Evolutionary conservation across 2,113 vertebrate species (phyloP).

Genomic region (Garra rufa): DNA sequence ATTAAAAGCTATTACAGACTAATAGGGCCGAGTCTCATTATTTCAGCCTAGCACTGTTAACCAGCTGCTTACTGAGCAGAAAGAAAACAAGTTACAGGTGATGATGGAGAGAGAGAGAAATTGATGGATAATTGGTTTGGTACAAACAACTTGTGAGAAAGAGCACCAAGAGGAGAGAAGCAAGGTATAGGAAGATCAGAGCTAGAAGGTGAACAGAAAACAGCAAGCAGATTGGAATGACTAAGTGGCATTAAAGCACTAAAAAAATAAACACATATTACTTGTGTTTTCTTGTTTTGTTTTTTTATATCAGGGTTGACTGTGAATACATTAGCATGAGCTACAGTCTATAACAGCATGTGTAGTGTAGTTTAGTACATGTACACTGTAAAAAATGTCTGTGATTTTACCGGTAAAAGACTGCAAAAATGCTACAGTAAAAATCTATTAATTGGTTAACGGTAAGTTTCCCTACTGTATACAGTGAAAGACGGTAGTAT

Average conservation of each 20-base stretch:
- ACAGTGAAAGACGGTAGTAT: too few species aligned
- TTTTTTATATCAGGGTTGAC: neutral
- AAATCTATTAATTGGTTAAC: too few species aligned
- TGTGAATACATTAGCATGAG: constrained; percentile 3
- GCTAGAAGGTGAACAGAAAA: constrained; percentile 35
- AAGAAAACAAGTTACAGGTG: constrained; percentile 27
- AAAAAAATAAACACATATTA: constrained; percentile 29
- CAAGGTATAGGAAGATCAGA: constrained; percentile 35
- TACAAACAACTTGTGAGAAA: constrained; percentile 39
- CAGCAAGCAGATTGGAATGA: constrained; percentile 16
- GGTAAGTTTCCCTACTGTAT: too few species aligned
- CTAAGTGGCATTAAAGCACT: constrained; percentile 37
- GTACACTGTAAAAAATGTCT: too few species aligned
- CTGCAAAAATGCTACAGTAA: too few species aligned
- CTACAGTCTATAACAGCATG: neutral
- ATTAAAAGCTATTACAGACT: constrained; percentile 51
- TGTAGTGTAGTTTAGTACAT: neutral
- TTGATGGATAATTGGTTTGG: constrained; percentile 20
- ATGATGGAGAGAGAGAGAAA: neutral
- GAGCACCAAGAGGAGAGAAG: constrained; percentile 27
- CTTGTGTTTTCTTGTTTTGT: neutral
- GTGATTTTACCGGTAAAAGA: too few species aligned
- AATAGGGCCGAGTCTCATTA: constrained; percentile 52
- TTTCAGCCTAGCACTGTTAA: constrained; percentile 14
- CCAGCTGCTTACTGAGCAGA: neutral